Base-by-base conservation (phyloP, 1,140 invertebrate species). In the Campodea augens region DNA sequence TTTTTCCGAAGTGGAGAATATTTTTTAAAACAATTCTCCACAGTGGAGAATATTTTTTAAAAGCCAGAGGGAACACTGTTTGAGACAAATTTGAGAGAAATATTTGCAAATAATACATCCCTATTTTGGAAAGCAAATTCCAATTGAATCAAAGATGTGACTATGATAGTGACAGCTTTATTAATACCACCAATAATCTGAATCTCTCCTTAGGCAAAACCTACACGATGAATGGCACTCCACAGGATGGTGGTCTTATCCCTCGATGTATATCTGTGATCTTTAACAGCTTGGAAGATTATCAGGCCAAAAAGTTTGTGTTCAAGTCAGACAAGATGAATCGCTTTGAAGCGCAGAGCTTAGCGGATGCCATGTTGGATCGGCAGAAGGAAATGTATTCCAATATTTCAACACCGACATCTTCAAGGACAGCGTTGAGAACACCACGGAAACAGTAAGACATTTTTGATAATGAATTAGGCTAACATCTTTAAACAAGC, bases 291-390 rank as follows among this genome's bases (percentile, higher is more conserved):
- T 84, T 91, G 52, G 69, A 71, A 19, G 71, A 78, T 49, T 73
- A 72, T 21, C 80, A 86, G 62, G 74, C 83, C 0, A 75, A 75
- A 40, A 85, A 84, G 54, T 81, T 79, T 67, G 71, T 89, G 1
- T 93, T 97, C 57, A 89, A 88, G 58, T 83, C 91, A 5, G 90
- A 96, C 55, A 81, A 73, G 58, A 71, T 90, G 62, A 97, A 97
- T 69, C 80, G 87, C 44, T 97, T 93, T 66, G 88, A 95, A 54
- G 67, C 92, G 7, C 81, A 90, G 59, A 73, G 69, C 24, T 83
- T 89, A 53, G 78, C 75, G 19, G 90, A 97, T 65, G 89, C 88
- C 0, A 73, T 83, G 67, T 57, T 82, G 18, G 86, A 92, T 49
- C 63, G 80, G 18, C 79, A 78, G 48, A 68, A 55, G n/a, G 41